Base-by-base conservation (phyloP, 2,888 invertebrate genomes). In the Calephelis perditalis region DNA sequence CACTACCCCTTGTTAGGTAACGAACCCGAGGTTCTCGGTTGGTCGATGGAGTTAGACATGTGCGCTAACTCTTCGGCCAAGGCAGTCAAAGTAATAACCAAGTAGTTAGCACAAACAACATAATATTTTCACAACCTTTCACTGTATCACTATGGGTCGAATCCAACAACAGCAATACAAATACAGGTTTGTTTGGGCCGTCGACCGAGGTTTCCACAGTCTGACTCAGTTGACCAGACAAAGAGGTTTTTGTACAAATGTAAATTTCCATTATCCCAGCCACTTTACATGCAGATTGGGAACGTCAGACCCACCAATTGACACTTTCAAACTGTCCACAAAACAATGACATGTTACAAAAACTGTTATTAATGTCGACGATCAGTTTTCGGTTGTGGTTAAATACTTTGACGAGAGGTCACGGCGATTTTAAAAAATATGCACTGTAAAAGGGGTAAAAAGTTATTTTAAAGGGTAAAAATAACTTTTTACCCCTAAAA, bases 241-340 rank as follows among this genome's bases (percentile, higher is more conserved):
- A 88, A 82, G 77, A 72, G 62, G 69, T 73, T 76, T 80, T 80
- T 81, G 81, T 86, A 78, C 79, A 81, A 73, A 89, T 89, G 88
- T 84, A 84, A 88, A 88, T 87, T 75, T 72, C 77, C 76, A 78
- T 83, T 84, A 84, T 82, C 78, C 69, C 69, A 66, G 70, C 68
- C 71, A 80, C 79, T 86, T 84, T 74, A 84, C 82, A 85, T 86
- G 84, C 82, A 81, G 83, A 86, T 84, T 84, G 82, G 77, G 70
- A 69, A 79, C 78, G 75, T 73, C 71, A 73, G 73, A 67, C 70
- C 66, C 68, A 70, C 67, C 73, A 76, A 80, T 79, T 75, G 77
- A 73, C 74, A 77, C 76, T 78, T 79, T 79, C 75, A 71, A 79
- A 75, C 72, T 73, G 73, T 73, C 71, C 69, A 70, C 70, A 70